A percentile compares a stretch with the other conserved stretches of the same genome.
Evolutionary conservation across 2,113 vertebrate genomes (phyloP).

Genomic region (Eolophus roseicapilla): DNA sequence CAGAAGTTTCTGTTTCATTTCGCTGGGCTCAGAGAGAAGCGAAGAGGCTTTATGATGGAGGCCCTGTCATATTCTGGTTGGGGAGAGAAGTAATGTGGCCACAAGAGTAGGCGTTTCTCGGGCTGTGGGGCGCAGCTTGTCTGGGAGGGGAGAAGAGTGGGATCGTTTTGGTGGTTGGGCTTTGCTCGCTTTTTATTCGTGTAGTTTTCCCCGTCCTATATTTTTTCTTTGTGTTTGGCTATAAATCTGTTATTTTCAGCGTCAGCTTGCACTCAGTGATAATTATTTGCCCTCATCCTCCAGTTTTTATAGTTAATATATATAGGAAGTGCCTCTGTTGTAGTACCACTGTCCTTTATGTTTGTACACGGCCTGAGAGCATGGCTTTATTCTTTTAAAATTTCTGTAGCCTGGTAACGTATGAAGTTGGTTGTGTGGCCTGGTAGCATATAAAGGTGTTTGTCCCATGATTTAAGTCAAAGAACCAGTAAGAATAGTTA

Average conservation of each 20-base stretch:
- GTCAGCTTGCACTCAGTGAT: accelerated
- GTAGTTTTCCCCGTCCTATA: accelerated
- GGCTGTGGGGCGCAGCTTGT: background rate
- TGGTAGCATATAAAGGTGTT: background rate
- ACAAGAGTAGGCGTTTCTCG: accelerated
- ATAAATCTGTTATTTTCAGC: accelerated
- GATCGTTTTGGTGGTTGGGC: background rate
- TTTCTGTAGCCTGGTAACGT: accelerated
- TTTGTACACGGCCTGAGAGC: accelerated
- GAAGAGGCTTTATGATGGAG: background rate
- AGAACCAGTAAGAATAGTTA: background rate
- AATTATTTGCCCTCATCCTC: accelerated
- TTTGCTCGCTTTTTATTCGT: accelerated
- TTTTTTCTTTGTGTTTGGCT: background rate
- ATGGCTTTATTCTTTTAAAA: background rate
- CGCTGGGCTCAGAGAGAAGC: background rate
- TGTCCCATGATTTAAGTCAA: background rate
- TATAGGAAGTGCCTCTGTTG: background rate
- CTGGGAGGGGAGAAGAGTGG: background rate
- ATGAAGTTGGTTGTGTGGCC: accelerated
- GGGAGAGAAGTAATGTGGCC: background rate
- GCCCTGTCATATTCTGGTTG: accelerated
- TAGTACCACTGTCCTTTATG: accelerated
- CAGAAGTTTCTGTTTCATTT: slow-evolving; percentile 59
- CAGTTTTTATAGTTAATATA: background rate